Conservation (phyloP, 2,888 invertebrate genomes). For the Agriotes lineatus region DNA sequence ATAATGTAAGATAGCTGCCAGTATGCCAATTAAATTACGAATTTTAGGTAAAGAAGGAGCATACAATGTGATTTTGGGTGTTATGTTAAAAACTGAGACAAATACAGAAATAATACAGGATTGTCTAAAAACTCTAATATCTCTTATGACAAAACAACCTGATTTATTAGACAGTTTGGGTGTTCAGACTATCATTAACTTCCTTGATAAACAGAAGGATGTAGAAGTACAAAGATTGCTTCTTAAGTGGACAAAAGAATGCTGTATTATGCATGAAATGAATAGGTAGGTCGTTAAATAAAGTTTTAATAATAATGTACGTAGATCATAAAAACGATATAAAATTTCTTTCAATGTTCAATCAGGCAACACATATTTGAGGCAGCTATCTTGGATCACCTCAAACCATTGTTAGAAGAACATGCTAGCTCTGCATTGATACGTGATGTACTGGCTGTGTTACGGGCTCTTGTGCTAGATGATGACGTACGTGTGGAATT, state of each 20-base stretch:
- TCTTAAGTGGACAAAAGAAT: slow-evolving; percentile 78
- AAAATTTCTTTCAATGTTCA: too few relatives aligned
- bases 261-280: slow-evolving; percentile 85
- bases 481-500: slow-evolving; percentile 91
- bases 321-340: too few relatives aligned
- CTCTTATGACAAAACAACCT: slow-evolving; percentile 84
- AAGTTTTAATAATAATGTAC: too few relatives aligned
- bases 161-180: slow-evolving; percentile 81
- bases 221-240: slow-evolving; percentile 70
- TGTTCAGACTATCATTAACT: slow-evolving; percentile 72
- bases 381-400: slow-evolving; percentile 72
- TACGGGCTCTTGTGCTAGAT: slow-evolving; percentile 82
- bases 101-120: slow-evolving; percentile 58
- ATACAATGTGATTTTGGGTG: slow-evolving; percentile 73
- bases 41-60: slow-evolving; percentile 74
- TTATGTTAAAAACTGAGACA: slow-evolving; percentile 67
- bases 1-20: too few relatives aligned
- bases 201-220: slow-evolving; percentile 71
- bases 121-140: slow-evolving; percentile 69
- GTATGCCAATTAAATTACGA: too few relatives aligned
- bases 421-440: slow-evolving; percentile 65
- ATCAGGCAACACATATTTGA: slow-evolving; percentile 79
- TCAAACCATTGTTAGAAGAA: slow-evolving; percentile 71
- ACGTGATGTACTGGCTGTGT: slow-evolving; percentile 74
- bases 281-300: slow-evolving; percentile 74